Evolutionary conservation across 1,140 invertebrate genomes (phyloP), one percentile per base, ranked within the genome.

Genomic region (Reticulitermes speratus): DNA sequence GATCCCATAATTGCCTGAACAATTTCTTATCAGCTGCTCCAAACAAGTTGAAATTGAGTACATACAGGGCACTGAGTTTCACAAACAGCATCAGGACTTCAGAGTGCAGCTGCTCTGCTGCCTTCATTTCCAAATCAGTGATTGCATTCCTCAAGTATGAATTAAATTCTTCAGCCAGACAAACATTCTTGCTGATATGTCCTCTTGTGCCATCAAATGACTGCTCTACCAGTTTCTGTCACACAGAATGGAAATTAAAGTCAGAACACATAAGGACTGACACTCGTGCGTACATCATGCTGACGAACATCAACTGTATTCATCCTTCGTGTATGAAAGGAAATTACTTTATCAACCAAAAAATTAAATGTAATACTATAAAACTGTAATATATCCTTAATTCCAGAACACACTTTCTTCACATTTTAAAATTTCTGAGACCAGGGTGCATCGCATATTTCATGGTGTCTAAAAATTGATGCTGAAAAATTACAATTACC

Each of bases 11-110:
- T 86, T 92, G 91, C 91, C 94, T 96, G 83, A 96, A 93, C 21
- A 96, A 89, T 91, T 96, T 97, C 89, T 95, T 97, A 89, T 98
- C 97, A 87, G 93, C 92, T 82, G 92, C 93, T 44, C 95, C 95
- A 91, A 96, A 97, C n/a, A 97, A 91, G 88, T 95, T 94, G 87
- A 94, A 93, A 86, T 94, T 93, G 32, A 97, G 91, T 8, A 96
- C 94, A 90, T 95, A 94, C 5, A 97, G 91, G 44, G 94, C 92
- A 91, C 95, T 96, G 3, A 95, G 90, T 90, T 95, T 94, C 32
- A 97, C 93, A 91, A 95, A 95, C 88, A 93, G 93, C 87, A 88
- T 93, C 91, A 88, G 89, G 89, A 89, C 92, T 90, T 90, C 92
- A 91, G 85, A 93, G 93, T 87, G 92, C 91, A 85, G 94, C 92